phyloP scores from a whole-genome alignment of 2,888 invertebrate genomes.

The Lacanobia oleracea region DNA sequence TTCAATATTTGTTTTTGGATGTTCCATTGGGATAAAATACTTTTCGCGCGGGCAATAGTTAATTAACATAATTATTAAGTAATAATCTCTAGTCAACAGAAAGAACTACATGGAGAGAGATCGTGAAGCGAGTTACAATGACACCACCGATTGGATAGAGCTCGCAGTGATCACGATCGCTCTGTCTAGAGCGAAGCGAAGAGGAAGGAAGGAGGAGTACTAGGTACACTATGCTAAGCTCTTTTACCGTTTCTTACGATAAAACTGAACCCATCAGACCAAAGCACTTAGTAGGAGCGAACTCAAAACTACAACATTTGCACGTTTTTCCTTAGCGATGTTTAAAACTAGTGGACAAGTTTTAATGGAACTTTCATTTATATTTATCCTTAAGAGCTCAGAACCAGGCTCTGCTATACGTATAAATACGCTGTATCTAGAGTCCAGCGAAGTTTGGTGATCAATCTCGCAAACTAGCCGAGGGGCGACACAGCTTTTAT shows the following conservation, averaged over 20 bases:
- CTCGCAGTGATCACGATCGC: too few species aligned
- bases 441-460: slow-evolving; percentile 56
- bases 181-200: too few species aligned
- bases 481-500: slow-evolving; percentile 25
- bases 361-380: slow-evolving; percentile 67
- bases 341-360: slow-evolving; percentile 62
- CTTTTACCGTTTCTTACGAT: slow-evolving; percentile 15
- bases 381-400: slow-evolving; percentile 54
- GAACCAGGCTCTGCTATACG: slow-evolving; percentile 35
- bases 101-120: too few species aligned
- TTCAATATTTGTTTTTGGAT: too few species aligned
- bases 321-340: slow-evolving; percentile 52
- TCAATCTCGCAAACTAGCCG: slow-evolving; percentile 45
- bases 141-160: too few species aligned
- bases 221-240: not conserved
- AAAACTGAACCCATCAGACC: slow-evolving; percentile 21
- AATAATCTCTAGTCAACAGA: too few species aligned
- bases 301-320: slow-evolving; percentile 49
- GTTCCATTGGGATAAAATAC: too few species aligned
- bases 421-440: slow-evolving; percentile 43
- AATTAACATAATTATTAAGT: too few species aligned
- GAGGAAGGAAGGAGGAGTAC: too few species aligned
- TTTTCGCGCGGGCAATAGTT: too few species aligned
- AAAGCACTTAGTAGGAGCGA: slow-evolving; percentile 46
- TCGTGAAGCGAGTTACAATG: too few species aligned